A percentile compares a stretch with the other conserved stretches of the same genome.
These are phyloP conservation scores for Cotesia vestalis DNA, from an alignment of 1,140 invertebrate species.

Conservation along the genomic window DNA sequence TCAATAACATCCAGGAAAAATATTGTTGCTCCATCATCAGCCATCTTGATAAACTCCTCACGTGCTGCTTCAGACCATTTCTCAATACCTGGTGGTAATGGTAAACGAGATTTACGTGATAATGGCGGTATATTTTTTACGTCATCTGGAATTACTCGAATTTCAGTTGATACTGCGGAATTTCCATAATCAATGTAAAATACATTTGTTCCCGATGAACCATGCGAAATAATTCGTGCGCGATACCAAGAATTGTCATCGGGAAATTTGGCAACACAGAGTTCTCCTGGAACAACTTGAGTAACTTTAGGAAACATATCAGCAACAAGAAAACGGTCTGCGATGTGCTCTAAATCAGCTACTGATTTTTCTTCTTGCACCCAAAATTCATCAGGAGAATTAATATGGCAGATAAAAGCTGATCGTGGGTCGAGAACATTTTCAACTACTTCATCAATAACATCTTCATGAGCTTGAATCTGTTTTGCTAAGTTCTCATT, in stretches of 20 bases:
- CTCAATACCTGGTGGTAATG: slow-evolving; percentile 43
- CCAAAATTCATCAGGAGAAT: slow-evolving; percentile 72
- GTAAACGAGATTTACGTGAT: slow-evolving; percentile 58
- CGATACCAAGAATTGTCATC: slow-evolving; percentile 75
- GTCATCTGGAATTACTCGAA: slow-evolving; percentile 58
- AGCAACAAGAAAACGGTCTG: slow-evolving; percentile 66
- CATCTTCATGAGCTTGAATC: slow-evolving; percentile 58
- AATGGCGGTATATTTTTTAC: slow-evolving; percentile 53
- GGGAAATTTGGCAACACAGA: slow-evolving; percentile 73
- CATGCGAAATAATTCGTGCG: slow-evolving; percentile 58
- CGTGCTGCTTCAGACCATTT: slow-evolving; percentile 56
- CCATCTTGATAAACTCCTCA: slow-evolving; percentile 49
- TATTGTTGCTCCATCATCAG: slow-evolving; percentile 55
- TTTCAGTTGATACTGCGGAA: slow-evolving; percentile 49
- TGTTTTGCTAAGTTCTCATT: slow-evolving; percentile 64
- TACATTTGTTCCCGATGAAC: slow-evolving; percentile 57
- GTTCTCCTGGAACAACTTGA: slow-evolving; percentile 64
- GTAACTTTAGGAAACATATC: slow-evolving; percentile 63
- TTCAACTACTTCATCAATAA: slow-evolving; percentile 55
- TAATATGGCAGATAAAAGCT: slow-evolving; percentile 67
- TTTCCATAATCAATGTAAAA: slow-evolving; percentile 72
- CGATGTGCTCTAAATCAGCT: slow-evolving; percentile 68
- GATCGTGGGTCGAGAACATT: slow-evolving; percentile 52
- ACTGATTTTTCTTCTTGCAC: slow-evolving; percentile 70
- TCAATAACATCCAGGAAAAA: slow-evolving; percentile 59